Evolutionary conservation across 1,140 invertebrate species (phyloP).

Genomic region (Drosophila simulans): DNA sequence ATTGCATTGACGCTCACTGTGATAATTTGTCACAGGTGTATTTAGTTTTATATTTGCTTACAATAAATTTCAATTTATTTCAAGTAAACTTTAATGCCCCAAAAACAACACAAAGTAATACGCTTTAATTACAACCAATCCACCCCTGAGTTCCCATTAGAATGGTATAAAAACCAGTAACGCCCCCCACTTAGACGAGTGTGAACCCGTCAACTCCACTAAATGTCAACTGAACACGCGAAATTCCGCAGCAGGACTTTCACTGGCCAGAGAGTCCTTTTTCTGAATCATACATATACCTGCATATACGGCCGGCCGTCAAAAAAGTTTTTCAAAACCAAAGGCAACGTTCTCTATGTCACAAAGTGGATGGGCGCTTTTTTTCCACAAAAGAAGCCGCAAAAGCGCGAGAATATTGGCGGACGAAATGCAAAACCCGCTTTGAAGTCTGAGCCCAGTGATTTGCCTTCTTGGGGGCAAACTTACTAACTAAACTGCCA

Average conservation of each 20-base stretch:
- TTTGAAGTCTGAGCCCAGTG: conserved; percentile 75
- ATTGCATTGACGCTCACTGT: neutral
- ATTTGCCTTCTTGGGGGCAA: conserved; percentile 61
- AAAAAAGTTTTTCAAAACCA: conserved; percentile 46
- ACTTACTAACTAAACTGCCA: conserved; percentile 33
- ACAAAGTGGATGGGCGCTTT: neutral
- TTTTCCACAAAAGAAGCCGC: conserved; percentile 51
- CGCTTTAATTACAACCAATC: conserved; percentile 17
- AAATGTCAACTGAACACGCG: conserved; percentile 79
- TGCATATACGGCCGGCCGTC: conserved; percentile 10
- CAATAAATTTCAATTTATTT: neutral
- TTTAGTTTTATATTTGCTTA: too few species aligned
- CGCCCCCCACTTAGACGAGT: conserved; percentile 66
- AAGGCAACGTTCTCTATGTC: conserved; percentile 36
- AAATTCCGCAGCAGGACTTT: conserved; percentile 74
- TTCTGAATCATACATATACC: conserved; percentile 48
- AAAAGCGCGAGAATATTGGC: conserved; percentile 81
- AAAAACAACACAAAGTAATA: conserved; percentile 2
- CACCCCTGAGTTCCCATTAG: conserved; percentile 24
- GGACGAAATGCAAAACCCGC: conserved; percentile 74
- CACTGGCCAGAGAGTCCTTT: conserved; percentile 57
- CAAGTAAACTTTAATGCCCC: too few species aligned
- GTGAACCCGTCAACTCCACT: conserved; percentile 74
- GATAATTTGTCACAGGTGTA: neutral
- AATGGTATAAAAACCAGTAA: conserved; percentile 58